phyloP scores from a whole-genome alignment of 2,888 invertebrate species.

The Diarsia brunnea region DNA sequence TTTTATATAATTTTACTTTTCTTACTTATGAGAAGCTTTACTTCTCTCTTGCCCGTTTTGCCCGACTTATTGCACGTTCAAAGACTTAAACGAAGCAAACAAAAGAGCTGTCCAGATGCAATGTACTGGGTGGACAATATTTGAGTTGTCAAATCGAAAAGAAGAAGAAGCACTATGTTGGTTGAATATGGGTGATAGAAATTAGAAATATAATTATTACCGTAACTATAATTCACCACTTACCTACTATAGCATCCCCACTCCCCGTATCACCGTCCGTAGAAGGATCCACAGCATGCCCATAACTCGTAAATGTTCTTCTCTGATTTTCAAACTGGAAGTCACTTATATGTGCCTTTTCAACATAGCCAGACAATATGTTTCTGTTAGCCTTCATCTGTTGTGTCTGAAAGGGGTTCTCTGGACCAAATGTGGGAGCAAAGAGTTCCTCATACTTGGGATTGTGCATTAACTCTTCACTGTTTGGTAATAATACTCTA shows the following conservation, averaged over 20 bases:
- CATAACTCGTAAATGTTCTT: slow-evolving; percentile 98
- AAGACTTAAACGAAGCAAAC: too few relatives aligned
- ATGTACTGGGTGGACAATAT: too few relatives aligned
- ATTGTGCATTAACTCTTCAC: slow-evolving; percentile 96
- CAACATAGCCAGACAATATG: slow-evolving; percentile 98
- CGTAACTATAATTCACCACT: slow-evolving; percentile 50
- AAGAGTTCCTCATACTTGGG: slow-evolving; percentile 98
- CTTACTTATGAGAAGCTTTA: too few relatives aligned
- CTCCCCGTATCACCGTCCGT: slow-evolving; percentile 91
- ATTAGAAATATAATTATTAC: too few relatives aligned
- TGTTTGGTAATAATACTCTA: slow-evolving; percentile 94
- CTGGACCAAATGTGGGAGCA: slow-evolving; percentile 97
- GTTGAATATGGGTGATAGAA: too few relatives aligned
- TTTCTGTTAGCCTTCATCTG: slow-evolving; percentile 97
- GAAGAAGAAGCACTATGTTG: too few relatives aligned
- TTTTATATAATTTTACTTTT: too few relatives aligned
- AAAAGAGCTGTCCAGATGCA: too few relatives aligned
- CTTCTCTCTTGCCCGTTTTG: too few relatives aligned
- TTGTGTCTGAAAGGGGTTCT: slow-evolving; percentile 97
- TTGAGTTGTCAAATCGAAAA: too few relatives aligned
- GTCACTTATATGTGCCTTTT: slow-evolving; percentile 98
- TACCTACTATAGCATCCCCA: slow-evolving; percentile 89
- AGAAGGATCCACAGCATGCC: slow-evolving; percentile 98
- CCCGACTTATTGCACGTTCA: too few relatives aligned
- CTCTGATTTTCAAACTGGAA: slow-evolving; percentile 99